A percentile compares a stretch with the other conserved stretches of the same genome.
These are phyloP conservation scores for Coregonus suidteri DNA, from an alignment of 2,797 vertebrate species.

Conservation along the genomic window DNA sequence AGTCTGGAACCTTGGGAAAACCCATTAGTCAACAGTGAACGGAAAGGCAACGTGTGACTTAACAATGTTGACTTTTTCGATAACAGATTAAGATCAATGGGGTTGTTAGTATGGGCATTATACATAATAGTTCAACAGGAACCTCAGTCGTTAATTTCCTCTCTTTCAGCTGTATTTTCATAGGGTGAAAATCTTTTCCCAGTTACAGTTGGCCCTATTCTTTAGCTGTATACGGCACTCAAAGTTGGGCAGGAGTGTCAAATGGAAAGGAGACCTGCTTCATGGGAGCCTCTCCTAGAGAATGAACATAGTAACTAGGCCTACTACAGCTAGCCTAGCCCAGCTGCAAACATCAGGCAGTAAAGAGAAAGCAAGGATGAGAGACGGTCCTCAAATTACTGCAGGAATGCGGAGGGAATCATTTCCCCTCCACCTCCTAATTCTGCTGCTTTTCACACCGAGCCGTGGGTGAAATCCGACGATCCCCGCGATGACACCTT, in stretches of 20 bases:
- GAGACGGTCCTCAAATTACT: conserved; percentile 65
- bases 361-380: conserved; percentile 39
- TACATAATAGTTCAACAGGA: neutral
- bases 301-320: neutral
- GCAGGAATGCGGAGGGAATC: conserved; percentile 67
- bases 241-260: neutral
- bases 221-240: neutral
- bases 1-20: conserved; percentile 11
- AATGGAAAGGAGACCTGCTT: neutral
- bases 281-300: neutral
- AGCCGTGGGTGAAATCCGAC: conserved; percentile 42
- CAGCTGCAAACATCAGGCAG: neutral
- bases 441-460: conserved; percentile 43
- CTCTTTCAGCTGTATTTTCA: neutral
- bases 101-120: neutral
- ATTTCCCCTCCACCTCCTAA: conserved; percentile 25
- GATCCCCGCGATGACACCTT: conserved; percentile 36
- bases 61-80: neutral
- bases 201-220: neutral
- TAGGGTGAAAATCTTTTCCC: neutral
- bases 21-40: conserved; percentile 3
- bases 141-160: neutral
- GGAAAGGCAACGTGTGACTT: neutral
- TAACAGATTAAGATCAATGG: neutral
- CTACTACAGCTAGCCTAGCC: neutral